Base-by-base conservation (phyloP, 2,113 vertebrate genomes). In the Elephantulus edwardii region DNA sequence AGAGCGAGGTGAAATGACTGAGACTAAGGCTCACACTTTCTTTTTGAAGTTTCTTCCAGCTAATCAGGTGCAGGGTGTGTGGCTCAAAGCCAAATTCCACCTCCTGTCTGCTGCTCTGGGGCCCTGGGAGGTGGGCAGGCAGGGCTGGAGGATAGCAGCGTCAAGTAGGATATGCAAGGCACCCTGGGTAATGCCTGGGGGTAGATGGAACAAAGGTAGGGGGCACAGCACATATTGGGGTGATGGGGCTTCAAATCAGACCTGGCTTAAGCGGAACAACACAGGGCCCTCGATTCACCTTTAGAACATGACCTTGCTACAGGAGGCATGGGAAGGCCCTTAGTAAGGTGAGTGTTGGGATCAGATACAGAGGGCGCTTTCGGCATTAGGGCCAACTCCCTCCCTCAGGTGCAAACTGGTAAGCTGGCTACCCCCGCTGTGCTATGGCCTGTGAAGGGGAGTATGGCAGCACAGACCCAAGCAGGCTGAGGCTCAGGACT, bases 361-460 rank as follows among this genome's bases (percentile, higher is more conserved):
- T 40, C 30, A 1, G n/a, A n/a, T n/a, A n/a, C n/a, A n/a, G n/a
- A n/a, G n/a, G 0, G 0, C n/a, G 9, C 48, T 50, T 50, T 50
- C 8, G 35, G 66, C 72, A 56, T 1, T 6, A 58, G 14, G 5
- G n/a, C 68, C 56, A 82, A 8, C 2, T 11, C 83, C 40, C 35
- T n/a, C 48, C 46, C 62, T 85, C 81, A 4, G 24, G 38, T 56
- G 7, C 48, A 46, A 58, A 28, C 28, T 56, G 35, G 24, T 5
- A 12, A 38, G 50, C 75, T 1, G 1, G 30, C 28, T 8, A n/a
- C 6, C 35, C 52, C 2, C 6, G 48, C 44, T 22, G 16, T 1
- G 1, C 38, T n/a, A n/a, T n/a, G n/a, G n/a, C n/a, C n/a, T 0
- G 2, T 1, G 44, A 20, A 26, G 44, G 19, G 70, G 19, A 46